Evolutionary conservation across 2,113 vertebrate species (phyloP), one percentile per base, ranked within the genome.

Genomic region (Athene noctua): DNA sequence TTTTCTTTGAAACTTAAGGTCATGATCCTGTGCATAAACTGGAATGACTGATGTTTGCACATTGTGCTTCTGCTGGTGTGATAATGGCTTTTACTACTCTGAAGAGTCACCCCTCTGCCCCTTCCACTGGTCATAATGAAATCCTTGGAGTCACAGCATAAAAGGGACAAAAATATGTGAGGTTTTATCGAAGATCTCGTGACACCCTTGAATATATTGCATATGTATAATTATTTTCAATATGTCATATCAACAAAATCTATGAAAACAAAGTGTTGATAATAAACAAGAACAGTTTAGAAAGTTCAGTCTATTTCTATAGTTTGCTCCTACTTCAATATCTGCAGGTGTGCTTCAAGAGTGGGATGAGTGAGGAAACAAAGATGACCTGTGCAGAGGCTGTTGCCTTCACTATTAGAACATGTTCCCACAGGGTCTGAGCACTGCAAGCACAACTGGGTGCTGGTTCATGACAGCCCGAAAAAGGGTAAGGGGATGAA

Each of bases 301-400:
- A 17, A 34, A 44, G 61, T 40, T 46, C 36, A 49, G 16, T n/a
- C 16, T 83, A 19, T 22, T 66, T 77, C 46, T 72, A 23, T 6
- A 54, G 11, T 18, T 80, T 91, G 85, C 13, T 83, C 44, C 30
- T 85, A 49, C 27, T 49, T 80, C 49, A 51, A 2, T 30, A 47
- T 30, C 20, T 34, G 9, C 32, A 51, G 10, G 3, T 71, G 16
- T 88, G 8, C n/a, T 86, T 80, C 38, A 71, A 51, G 26, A 79
- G 10, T 7, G 8, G 26, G 12, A 75, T 1, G 5, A 88, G 13
- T 18, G 40, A 68, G 49, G 26, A 72, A 80, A 30, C 11, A 70
- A 1, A 0, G 8, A 14, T 73, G 16, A 30, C 13, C 12, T 3
- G 0, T 30, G 18, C 23, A 36, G 13, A 55, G 25, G 4, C 38